A percentile compares a stretch with the other conserved stretches of the same genome.
Conservation (phyloP, 1,140 invertebrate species). For the Leptopilina clavipes region DNA sequence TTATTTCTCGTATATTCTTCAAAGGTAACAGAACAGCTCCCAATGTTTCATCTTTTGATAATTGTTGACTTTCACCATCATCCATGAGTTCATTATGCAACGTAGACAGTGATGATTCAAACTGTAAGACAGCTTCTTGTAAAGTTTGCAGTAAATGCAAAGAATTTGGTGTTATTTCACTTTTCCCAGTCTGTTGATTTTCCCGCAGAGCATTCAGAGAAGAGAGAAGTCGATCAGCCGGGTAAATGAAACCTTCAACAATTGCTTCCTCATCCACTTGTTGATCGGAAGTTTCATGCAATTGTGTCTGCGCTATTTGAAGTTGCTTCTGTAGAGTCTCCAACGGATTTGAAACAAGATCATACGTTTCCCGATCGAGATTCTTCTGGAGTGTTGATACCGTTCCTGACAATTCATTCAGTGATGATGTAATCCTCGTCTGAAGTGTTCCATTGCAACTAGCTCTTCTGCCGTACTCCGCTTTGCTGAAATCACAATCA, state of each 20-base stretch:
- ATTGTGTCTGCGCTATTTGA: conserved; percentile 56
- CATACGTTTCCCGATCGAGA: conserved; percentile 49
- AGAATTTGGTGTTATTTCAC: conserved; percentile 33
- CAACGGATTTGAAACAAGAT: conserved; percentile 59
- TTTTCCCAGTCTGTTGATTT: conserved; percentile 34
- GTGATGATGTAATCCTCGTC: conserved; percentile 51
- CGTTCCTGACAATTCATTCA: conserved; percentile 54
- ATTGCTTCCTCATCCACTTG: conserved; percentile 66
- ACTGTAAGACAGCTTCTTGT: conserved; percentile 52
- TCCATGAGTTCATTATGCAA: conserved; percentile 51
- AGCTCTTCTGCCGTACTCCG: conserved; percentile 54
- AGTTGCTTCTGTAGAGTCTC: conserved; percentile 67
- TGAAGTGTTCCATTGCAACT: conserved; percentile 53
- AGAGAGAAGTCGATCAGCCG: conserved; percentile 61
- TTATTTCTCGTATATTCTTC: conserved; percentile 55
- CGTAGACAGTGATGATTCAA: conserved; percentile 51
- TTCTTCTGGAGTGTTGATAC: conserved; percentile 57
- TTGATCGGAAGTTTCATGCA: conserved; percentile 56
- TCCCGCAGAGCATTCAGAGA: conserved; percentile 58
- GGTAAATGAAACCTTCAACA: conserved; percentile 68
- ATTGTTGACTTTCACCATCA: conserved; percentile 54
- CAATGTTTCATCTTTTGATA: conserved; percentile 65
- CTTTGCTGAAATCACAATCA: conserved; percentile 47
- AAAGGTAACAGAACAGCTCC: conserved; percentile 61
- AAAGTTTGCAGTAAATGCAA: conserved; percentile 53